Base-by-base conservation (phyloP, 2,888 invertebrate species). In the Schizotus pectinicornis region DNA sequence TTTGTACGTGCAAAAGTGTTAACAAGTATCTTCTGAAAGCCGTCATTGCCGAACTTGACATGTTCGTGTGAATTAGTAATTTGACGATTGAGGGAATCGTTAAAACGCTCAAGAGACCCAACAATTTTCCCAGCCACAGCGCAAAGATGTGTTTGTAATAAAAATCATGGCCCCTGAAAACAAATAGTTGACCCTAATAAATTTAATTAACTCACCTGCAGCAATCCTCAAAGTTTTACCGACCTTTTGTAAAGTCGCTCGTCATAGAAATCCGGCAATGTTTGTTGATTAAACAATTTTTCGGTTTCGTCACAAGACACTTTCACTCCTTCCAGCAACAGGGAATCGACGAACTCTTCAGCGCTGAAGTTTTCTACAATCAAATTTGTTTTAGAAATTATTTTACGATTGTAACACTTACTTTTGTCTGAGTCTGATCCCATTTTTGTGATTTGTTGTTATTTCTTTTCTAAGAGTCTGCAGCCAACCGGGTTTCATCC, bases 1-100 rank as follows among this genome's bases (percentile, higher is more conserved):
- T 77, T 11, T 86, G 78, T 49, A 89, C 87, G 72, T 94, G 92
- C 1, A 88, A 81, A 39, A 91, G 81, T 0, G 95, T 95, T 6
- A 88, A 85, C 6, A 92, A 78, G 75, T 95, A 95, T 67, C 95
- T 82, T 56, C 83, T 85, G 77, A 91, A 91, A 0, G 93, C 88
- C 0, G 85, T 84, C 48, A 82, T 79, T 0, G 84, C 77, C 0
- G 86, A 86, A 51, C 85, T 84, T 31, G 92, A 91, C 70, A 88
- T 87, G 13, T 85, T 84, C 0, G 94, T 91, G 66, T 87, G 85
- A 1, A 88, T 80, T 6, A 94, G 82, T 30, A 93, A 84, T 0
- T 83, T 81, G 2, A 91, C 79, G 58, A 94, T 88, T 5, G 89
- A 87, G 0, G 90, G 89, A 45, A 93, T 81, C 0, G 91, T 82